A percentile compares a stretch with the other conserved stretches of the same genome.
These are phyloP conservation scores for Eupithecia exiguata DNA, from an alignment of 2,888 invertebrate species.

Conservation along the genomic window DNA sequence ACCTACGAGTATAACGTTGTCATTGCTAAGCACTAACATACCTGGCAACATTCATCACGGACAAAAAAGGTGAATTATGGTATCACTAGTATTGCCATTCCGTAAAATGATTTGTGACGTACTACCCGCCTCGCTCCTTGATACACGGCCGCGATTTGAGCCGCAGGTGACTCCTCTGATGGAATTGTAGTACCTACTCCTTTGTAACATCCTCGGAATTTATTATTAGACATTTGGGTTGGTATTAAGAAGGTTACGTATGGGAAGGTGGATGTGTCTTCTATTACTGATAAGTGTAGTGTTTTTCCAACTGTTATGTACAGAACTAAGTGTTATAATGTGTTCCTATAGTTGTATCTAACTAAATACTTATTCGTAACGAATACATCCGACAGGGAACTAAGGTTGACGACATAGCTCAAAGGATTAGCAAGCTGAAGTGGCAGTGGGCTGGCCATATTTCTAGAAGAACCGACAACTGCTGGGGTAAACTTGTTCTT, in stretches of 20 bases:
- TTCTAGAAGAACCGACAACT: no score
- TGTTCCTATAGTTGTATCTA: not conserved
- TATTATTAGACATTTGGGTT: not conserved
- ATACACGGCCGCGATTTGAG: constrained; percentile 66
- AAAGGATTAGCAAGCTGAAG: no score
- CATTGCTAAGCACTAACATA: not conserved
- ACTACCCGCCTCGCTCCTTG: constrained; percentile 61
- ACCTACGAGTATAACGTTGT: not conserved
- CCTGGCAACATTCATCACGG: not conserved
- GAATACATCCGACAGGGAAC: no score
- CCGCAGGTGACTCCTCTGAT: constrained; percentile 64
- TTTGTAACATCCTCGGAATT: not conserved
- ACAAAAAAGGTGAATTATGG: constrained; percentile 60
- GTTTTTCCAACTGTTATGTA: not conserved
- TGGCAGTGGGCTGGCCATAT: no score
- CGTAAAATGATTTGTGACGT: constrained; percentile 75
- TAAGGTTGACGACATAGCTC: no score
- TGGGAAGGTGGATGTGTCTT: not conserved
- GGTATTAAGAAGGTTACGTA: not conserved
- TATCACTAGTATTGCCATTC: constrained; percentile 64
- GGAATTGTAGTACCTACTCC: constrained; percentile 45
- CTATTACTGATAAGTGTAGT: not conserved
- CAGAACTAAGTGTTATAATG: not conserved
- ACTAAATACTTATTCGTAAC: not conserved
- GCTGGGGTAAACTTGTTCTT: no score